Conservation (phyloP, 2,797 vertebrate genomes). For the Dermochelys coriacea region DNA sequence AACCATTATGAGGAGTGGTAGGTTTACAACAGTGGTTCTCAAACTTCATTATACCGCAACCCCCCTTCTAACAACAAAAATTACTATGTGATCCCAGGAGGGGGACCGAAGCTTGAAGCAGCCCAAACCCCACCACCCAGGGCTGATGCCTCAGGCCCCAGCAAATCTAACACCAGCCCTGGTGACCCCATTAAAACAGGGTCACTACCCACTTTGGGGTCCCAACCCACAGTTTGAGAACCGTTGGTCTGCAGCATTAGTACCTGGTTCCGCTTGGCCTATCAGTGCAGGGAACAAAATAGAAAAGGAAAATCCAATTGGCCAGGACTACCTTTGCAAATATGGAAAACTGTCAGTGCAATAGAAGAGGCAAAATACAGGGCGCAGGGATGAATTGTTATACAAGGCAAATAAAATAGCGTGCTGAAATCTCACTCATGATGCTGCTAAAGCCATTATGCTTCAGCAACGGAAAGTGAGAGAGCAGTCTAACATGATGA, state of each 20-base stretch:
- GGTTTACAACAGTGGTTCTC: too few relatives aligned
- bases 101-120: too few relatives aligned
- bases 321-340: background rate
- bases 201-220: too few relatives aligned
- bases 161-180: too few relatives aligned
- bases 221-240: too few relatives aligned
- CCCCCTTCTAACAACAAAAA: too few relatives aligned
- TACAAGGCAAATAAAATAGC: background rate
- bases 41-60: too few relatives aligned
- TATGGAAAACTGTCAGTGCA: background rate
- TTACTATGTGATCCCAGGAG: too few relatives aligned
- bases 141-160: too few relatives aligned
- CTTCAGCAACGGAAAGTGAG: background rate
- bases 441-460: background rate
- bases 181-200: too few relatives aligned
- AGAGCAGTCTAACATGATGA: background rate
- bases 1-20: background rate
- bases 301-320: background rate
- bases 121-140: too few relatives aligned
- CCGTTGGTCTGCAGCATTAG: background rate
- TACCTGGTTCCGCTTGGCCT: too few relatives aligned
- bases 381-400: background rate
- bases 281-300: background rate
- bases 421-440: background rate
- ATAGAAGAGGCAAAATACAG: background rate